Percentiles rank a stretch among this genome's conserved stretches.
These are phyloP conservation scores for Protaetia brevitarsis DNA, from an alignment of 1,140 invertebrate genomes.

Conservation along the genomic window DNA sequence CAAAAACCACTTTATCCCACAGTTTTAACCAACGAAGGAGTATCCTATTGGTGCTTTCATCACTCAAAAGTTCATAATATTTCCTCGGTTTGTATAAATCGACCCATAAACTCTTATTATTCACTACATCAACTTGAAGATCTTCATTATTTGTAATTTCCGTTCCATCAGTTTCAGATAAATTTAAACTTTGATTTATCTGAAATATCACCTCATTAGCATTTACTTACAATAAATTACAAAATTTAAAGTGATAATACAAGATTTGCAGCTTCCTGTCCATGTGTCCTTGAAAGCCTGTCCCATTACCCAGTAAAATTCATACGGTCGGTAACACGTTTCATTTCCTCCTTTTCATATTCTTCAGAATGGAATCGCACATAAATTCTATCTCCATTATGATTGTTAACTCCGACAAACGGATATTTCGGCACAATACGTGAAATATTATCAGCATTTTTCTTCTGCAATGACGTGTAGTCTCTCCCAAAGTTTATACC, in stretches of 20 bases:
- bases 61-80: constrained; percentile 86
- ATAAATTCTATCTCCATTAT: constrained; percentile 67
- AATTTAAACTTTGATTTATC: background rate
- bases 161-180: background rate
- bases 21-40: constrained; percentile 90
- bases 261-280: constrained; percentile 64
- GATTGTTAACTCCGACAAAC: constrained; percentile 63
- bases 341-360: constrained; percentile 55
- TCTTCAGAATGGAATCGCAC: constrained; percentile 62
- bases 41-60: constrained; percentile 84
- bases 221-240: background rate
- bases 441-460: constrained; percentile 42
- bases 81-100: constrained; percentile 83
- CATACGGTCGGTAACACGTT: constrained; percentile 45
- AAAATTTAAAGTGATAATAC: constrained; percentile 50
- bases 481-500: constrained; percentile 23
- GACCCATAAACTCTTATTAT: constrained; percentile 71
- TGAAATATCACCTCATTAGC: background rate
- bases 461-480: constrained; percentile 23
- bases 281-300: constrained; percentile 59
- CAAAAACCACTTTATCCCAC: constrained; percentile 90
- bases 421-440: constrained; percentile 60
- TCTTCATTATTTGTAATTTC: background rate
- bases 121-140: background rate
- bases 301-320: constrained; percentile 53